These are phyloP conservation scores for Girardinus metallicus DNA, from an alignment of 2,797 vertebrate genomes.

Conservation along the genomic window DNA sequence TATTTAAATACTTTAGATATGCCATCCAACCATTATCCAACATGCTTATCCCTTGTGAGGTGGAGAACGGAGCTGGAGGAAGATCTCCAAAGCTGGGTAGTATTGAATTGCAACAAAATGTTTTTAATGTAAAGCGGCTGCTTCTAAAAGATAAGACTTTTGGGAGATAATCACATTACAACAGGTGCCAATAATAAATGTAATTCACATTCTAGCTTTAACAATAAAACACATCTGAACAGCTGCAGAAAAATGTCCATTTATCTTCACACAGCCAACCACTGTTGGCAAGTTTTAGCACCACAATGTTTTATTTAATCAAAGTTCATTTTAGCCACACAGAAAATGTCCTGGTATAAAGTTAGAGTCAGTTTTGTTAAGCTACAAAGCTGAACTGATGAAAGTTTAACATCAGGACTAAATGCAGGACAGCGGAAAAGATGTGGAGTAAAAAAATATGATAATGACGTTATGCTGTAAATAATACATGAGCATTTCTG, in stretches of 20 bases:
- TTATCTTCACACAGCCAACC: background rate
- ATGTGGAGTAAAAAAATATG: background rate
- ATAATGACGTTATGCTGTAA: background rate
- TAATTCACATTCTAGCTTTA: background rate
- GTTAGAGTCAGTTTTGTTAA: constrained; percentile 42
- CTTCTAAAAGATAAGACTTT: background rate
- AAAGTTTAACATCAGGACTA: constrained; percentile 16
- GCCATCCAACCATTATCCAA: too few relatives aligned
- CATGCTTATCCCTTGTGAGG: too few relatives aligned
- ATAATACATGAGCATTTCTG: constrained; percentile 34
- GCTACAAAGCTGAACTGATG: constrained; percentile 12
- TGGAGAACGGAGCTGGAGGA: background rate
- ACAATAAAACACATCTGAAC: background rate
- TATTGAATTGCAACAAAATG: too few relatives aligned
- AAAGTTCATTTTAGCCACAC: constrained; percentile 53
- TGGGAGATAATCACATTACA: background rate
- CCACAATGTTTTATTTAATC: constrained; percentile 53
- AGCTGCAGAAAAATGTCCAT: background rate
- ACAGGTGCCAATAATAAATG: background rate
- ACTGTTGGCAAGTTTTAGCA: background rate
- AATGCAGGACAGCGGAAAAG: background rate
- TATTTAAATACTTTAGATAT: too few relatives aligned
- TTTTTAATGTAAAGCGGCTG: background rate
- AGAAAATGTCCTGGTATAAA: constrained; percentile 27
- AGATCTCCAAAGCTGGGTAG: too few relatives aligned